Conservation (phyloP, 2,113 vertebrate species). For the Pseudois nayaur region DNA sequence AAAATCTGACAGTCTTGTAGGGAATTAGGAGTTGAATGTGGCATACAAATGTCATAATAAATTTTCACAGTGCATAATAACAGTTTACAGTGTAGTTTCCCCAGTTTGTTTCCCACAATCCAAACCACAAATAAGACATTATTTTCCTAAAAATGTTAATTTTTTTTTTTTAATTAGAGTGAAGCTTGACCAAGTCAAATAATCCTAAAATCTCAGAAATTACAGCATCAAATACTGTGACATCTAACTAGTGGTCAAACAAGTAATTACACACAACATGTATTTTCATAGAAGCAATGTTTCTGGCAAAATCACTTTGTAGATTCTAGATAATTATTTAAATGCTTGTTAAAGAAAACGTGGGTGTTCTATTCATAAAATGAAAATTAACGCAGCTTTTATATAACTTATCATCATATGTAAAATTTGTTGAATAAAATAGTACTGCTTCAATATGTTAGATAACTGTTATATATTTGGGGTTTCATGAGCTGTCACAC, state of each 20-base stretch:
- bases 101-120: neutral
- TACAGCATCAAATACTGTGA: neutral
- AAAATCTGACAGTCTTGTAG: slow-evolving; percentile 20
- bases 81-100: neutral
- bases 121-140: neutral
- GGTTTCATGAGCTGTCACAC: neutral
- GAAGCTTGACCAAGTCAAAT: neutral
- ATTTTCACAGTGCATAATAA: slow-evolving; percentile 14
- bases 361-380: neutral
- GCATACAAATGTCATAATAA: slow-evolving; percentile 32
- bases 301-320: neutral
- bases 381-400: neutral
- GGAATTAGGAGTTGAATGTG: neutral
- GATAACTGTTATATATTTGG: neutral
- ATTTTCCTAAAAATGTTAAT: neutral
- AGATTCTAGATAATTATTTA: neutral
- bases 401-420: neutral
- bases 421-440: neutral
- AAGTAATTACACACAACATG: neutral
- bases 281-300: neutral
- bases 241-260: neutral
- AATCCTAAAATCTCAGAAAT: neutral
- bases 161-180: neutral
- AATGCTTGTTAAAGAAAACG: neutral
- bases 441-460: neutral